Evolutionary conservation across 2,113 vertebrate genomes (phyloP).

Genomic region (Amblyopsis rosae): DNA sequence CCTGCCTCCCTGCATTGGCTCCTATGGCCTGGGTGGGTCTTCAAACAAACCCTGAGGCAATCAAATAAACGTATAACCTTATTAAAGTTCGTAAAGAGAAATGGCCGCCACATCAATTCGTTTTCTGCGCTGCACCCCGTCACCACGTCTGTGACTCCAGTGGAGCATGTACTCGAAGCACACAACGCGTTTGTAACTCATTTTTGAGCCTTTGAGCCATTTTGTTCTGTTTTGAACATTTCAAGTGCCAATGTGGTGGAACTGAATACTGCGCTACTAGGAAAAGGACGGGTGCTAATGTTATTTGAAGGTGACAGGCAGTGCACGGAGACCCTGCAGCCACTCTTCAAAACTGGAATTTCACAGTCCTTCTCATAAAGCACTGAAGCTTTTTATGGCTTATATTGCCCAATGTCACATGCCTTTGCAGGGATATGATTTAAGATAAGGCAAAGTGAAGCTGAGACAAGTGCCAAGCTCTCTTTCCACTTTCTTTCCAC

Average conservation of each 20-base stretch:
- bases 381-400: slow-evolving; percentile 66
- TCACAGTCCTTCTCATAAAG: slow-evolving; percentile 70
- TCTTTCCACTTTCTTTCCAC: slow-evolving; percentile 10
- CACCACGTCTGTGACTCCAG: neutral
- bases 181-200: neutral
- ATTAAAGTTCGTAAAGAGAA: slow-evolving; percentile 35
- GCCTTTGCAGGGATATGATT: slow-evolving; percentile 72
- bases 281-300: neutral
- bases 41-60: slow-evolving; percentile 60
- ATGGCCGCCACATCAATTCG: slow-evolving; percentile 29
- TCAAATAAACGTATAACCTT: slow-evolving; percentile 60
- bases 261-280: neutral
- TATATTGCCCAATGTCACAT: slow-evolving; percentile 77
- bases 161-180: neutral
- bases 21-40: slow-evolving; percentile 16
- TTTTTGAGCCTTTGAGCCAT: neutral
- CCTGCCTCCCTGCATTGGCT: neutral
- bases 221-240: neutral
- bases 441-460: slow-evolving; percentile 73
- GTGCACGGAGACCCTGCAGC: slow-evolving; percentile 31
- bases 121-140: neutral
- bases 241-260: neutral
- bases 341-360: slow-evolving; percentile 37
- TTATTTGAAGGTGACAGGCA: neutral
- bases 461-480: slow-evolving; percentile 45